These are phyloP conservation scores for Serrognathus titanus DNA, from an alignment of 2,888 invertebrate species.

Conservation along the genomic window DNA sequence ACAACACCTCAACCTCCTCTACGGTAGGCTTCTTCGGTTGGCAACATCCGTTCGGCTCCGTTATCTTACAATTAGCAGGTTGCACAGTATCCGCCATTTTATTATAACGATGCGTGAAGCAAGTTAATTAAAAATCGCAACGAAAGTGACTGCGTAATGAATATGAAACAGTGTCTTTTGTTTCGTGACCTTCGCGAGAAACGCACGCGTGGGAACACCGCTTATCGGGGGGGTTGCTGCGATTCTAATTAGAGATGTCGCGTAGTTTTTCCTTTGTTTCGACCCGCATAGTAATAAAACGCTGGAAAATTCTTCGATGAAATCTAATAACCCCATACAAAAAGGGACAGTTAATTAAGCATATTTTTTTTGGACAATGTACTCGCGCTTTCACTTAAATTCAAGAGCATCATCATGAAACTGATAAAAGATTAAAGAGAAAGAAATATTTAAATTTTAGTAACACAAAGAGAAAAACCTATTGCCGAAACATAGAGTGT, in stretches of 20 bases:
- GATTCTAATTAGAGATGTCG: constrained; percentile 41
- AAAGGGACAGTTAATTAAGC: no score
- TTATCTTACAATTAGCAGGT: constrained; percentile 26
- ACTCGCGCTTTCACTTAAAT: no score
- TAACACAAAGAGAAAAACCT: no score
- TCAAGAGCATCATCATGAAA: no score
- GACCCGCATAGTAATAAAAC: no score
- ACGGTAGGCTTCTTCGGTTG: constrained; percentile 1
- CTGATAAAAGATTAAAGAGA: no score
- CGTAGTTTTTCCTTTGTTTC: constrained; percentile 3
- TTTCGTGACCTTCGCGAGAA: constrained; percentile 36
- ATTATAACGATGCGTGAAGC: constrained; percentile 39
- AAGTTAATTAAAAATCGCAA: constrained; percentile 42
- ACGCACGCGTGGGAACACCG: constrained; percentile 34
- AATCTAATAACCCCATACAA: no score
- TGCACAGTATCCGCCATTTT: constrained; percentile 36
- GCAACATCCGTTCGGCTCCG: constrained; percentile 6
- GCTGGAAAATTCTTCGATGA: no score
- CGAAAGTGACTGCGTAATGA: constrained; percentile 44
- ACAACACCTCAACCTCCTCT: background rate
- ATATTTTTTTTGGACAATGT: no score
- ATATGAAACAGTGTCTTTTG: constrained; percentile 36
- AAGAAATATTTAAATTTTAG: no score
- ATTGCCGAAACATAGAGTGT: no score
- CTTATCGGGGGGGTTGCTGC: constrained; percentile 35